These are phyloP conservation scores for Anseranas semipalmata DNA, from an alignment of 2,113 vertebrate species.

Conservation along the genomic window DNA sequence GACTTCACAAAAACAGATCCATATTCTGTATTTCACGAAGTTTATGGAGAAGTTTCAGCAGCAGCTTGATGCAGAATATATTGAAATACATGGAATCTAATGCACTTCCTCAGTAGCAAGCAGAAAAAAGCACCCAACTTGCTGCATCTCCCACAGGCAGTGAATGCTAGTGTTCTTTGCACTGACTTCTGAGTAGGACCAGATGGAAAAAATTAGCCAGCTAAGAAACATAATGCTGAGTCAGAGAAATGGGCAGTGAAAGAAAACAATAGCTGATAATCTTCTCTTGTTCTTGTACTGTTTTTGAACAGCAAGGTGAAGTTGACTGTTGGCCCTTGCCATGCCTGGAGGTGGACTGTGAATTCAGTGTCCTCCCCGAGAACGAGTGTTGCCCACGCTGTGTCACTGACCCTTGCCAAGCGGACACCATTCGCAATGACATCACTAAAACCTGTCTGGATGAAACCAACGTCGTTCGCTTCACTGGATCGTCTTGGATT, in stretches of 20 bases:
- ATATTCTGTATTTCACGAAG: not conserved
- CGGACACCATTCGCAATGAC: slow-evolving; percentile 91
- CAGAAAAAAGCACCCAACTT: not conserved
- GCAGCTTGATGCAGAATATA: not conserved
- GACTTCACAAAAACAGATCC: not conserved
- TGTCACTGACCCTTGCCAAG: slow-evolving; percentile 93
- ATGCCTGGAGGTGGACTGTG: slow-evolving; percentile 90
- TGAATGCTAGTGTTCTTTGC: not conserved
- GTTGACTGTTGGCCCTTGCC: slow-evolving; percentile 97
- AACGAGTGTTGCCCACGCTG: slow-evolving; percentile 94
- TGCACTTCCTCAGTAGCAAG: not conserved
- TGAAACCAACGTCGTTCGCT: slow-evolving; percentile 90
- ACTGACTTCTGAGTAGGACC: not conserved
- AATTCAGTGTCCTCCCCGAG: slow-evolving; percentile 91
- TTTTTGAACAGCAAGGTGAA: slow-evolving; percentile 87
- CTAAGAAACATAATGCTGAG: not conserved
- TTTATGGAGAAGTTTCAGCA: not conserved
- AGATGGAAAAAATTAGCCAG: not conserved
- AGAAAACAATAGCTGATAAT: not conserved
- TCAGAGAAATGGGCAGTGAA: not conserved
- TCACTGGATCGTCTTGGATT: slow-evolving; percentile 97
- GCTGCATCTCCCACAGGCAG: not conserved
- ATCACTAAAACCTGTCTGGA: slow-evolving; percentile 96
- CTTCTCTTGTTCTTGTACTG: not conserved
- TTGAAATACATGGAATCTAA: not conserved